A percentile compares a stretch with the other conserved stretches of the same genome.
Evolutionary conservation across 2,113 vertebrate species (phyloP).

Genomic region (Struthidea cinerea): DNA sequence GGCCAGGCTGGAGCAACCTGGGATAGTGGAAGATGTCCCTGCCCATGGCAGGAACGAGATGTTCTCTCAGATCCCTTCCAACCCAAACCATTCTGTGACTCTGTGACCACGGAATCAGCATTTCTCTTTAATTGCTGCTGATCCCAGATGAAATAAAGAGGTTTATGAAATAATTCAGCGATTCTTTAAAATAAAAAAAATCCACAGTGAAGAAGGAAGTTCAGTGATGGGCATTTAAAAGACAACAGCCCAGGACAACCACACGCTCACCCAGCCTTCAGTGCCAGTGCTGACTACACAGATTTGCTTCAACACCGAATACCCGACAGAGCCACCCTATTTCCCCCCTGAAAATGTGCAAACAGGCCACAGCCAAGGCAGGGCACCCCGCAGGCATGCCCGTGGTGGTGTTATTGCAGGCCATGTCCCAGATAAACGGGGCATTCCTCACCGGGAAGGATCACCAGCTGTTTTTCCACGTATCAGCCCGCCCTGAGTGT

Average conservation of each 20-base stretch:
- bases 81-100: neutral
- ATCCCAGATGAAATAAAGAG: neutral
- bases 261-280: neutral
- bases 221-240: neutral
- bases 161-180: neutral
- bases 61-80: neutral
- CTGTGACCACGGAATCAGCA: fast-evolving
- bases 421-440: fast-evolving
- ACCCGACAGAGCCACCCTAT: neutral
- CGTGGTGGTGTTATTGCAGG: fast-evolving
- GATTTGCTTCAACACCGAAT: fast-evolving
- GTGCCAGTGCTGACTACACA: neutral
- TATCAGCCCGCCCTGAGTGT: neutral
- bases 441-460: neutral
- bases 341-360: neutral
- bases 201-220: neutral
- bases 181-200: neutral
- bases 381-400: neutral
- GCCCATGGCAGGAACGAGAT: neutral
- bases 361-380: neutral
- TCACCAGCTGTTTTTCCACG: neutral
- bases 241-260: neutral
- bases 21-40: neutral
- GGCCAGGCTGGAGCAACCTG: neutral
- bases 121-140: neutral